Evolutionary conservation across 1,140 invertebrate species (phyloP), one percentile per base, ranked within the genome.

Genomic region (Heliconius hermathena): DNA sequence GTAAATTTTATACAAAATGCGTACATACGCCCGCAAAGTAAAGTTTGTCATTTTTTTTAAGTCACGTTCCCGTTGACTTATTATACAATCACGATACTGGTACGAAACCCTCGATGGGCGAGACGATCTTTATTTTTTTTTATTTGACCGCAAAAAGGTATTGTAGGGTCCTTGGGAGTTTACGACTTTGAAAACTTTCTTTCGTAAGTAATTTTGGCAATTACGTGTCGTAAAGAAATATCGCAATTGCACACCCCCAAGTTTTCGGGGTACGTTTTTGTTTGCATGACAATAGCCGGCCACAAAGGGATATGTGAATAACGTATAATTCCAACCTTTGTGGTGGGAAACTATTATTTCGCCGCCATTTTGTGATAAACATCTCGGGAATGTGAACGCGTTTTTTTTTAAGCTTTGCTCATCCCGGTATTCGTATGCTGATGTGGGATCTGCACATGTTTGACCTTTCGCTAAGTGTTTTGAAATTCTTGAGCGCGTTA

Each of bases 201-300:
- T 79, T 66, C 80, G 77, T n/a, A 81, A 79, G 80, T 88, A 89
- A 89, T 90, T 84, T 85, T 82, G 73, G 84, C 87, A 90, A 90
- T 89, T 91, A 90, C 84, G 73, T 66, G 80, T 72, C 81, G 84
- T 89, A 86, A 86, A 86, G 88, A 85, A 91, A 89, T 89, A 86
- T 89, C 81, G 86, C 86, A 86, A 89, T 89, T 91, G 87, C 83
- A 87, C 83, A 70, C 74, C 78, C 73, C 72, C n/a, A 49, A 26
- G 71, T 70, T 66, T 74, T 66, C 9, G 60, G 38, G 72, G 73
- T 22, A 22, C 20, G 1, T 73, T 74, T 79, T 74, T 79, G 57
- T 79, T 74, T 71, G 77, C 77, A 74, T 74, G 74, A 87, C 84
- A 88, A 84, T 80, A 77, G 20, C 46, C 73, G 33, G 33, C 78